phyloP scores from a whole-genome alignment of 2,797 vertebrate species.

The Orestias chungarensis region DNA sequence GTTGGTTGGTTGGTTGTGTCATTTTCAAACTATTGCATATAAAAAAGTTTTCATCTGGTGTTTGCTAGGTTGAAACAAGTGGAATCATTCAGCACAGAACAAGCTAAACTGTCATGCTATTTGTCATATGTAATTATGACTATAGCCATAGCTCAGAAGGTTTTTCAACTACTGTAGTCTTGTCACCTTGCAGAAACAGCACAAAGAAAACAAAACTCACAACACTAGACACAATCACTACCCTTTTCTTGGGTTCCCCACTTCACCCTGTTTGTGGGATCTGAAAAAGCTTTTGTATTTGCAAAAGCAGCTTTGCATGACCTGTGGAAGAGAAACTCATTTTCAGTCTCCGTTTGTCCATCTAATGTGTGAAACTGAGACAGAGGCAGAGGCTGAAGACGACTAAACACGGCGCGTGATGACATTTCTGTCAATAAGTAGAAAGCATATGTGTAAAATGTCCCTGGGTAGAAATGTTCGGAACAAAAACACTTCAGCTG shows the following conservation, averaged over 20 bases:
- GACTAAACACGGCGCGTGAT: conserved; percentile 15
- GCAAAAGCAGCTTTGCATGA: conserved; percentile 49
- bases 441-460: conserved; percentile 17
- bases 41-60: not conserved
- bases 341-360: conserved; percentile 41
- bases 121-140: not conserved
- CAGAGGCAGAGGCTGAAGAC: conserved; percentile 4
- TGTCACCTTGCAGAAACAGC: no score
- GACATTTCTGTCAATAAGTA: conserved; percentile 26
- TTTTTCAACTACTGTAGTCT: no score
- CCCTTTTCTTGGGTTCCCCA: not conserved
- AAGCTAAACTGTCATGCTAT: not conserved
- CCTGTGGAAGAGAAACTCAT: conserved; percentile 42
- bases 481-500: conserved; percentile 9
- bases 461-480: not conserved
- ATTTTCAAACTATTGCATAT: no score
- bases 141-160: not conserved
- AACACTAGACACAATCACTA: conserved; percentile 1
- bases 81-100: not conserved
- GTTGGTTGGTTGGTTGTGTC: not conserved
- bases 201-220: not conserved
- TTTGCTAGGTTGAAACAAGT: not conserved
- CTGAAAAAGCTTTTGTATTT: conserved; percentile 56
- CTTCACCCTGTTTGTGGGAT: conserved; percentile 17
- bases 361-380: conserved; percentile 41